phyloP scores from a whole-genome alignment of 1,140 invertebrate genomes.

The Drosophila mauritiana region DNA sequence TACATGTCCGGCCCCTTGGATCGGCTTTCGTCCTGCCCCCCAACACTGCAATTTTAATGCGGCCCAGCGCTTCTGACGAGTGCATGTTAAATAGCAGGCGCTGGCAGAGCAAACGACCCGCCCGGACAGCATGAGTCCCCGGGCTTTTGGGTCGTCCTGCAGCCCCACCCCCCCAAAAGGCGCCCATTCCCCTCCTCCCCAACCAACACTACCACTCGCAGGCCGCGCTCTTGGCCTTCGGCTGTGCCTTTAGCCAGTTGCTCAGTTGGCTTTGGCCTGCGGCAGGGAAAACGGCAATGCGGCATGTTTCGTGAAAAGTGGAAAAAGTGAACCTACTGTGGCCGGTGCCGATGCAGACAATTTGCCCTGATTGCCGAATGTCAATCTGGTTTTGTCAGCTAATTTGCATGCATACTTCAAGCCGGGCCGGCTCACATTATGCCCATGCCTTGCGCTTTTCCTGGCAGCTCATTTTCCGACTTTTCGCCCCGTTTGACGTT shows the following conservation, averaged over 20 bases:
- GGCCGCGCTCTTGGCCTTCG: slow-evolving; percentile 27
- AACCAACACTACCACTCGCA: neutral
- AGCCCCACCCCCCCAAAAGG: neutral
- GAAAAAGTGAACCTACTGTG: slow-evolving; percentile 17
- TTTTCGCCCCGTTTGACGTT: slow-evolving; percentile 33
- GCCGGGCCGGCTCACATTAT: slow-evolving; percentile 37
- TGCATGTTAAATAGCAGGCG: slow-evolving; percentile 71
- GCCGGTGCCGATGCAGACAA: slow-evolving; percentile 29
- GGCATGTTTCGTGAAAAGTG: slow-evolving; percentile 33
- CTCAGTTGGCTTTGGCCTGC: slow-evolving; percentile 53
- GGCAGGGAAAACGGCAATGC: slow-evolving; percentile 45
- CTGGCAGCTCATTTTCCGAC: slow-evolving; percentile 34
- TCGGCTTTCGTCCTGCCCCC: slow-evolving; percentile 10
- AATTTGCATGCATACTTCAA: slow-evolving; percentile 64
- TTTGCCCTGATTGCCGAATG: slow-evolving; percentile 54
- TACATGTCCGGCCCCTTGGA: slow-evolving; percentile 6
- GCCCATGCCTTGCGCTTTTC: slow-evolving; percentile 10
- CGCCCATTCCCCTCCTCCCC: neutral
- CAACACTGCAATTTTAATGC: slow-evolving; percentile 61
- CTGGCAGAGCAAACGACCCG: slow-evolving; percentile 51
- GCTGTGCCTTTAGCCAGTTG: slow-evolving; percentile 22
- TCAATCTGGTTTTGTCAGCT: slow-evolving; percentile 63
- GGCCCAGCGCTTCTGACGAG: slow-evolving; percentile 49
- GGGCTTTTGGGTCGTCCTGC: neutral
- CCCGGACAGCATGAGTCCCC: slow-evolving; percentile 5